These are phyloP conservation scores for Nestor notabilis DNA, from an alignment of 2,113 vertebrate species.

Conservation along the genomic window DNA sequence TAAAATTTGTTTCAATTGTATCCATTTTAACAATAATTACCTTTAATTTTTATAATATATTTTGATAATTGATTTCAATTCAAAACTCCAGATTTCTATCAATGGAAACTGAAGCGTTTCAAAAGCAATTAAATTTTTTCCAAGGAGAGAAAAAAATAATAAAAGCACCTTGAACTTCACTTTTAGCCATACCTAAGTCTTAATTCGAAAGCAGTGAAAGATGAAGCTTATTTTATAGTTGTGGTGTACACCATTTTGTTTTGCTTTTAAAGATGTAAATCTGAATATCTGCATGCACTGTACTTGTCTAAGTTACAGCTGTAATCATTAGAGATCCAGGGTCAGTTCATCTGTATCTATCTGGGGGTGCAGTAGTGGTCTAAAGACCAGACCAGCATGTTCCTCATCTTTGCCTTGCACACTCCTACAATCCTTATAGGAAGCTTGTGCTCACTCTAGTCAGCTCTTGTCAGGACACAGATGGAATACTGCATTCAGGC, in stretches of 20 bases:
- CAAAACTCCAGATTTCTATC: neutral
- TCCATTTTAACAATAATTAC: neutral
- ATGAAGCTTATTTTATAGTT: neutral
- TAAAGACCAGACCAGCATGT: neutral
- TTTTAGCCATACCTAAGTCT: neutral
- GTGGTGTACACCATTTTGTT: rapidly evolving
- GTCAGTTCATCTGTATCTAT: neutral
- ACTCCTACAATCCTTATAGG: neutral
- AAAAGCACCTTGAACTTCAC: neutral
- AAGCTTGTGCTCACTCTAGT: neutral
- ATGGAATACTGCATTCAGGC: neutral
- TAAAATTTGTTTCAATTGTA: neutral
- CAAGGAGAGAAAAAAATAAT: neutral
- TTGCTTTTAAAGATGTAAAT: neutral
- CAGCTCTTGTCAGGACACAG: neutral
- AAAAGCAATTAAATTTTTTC: neutral
- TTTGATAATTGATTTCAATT: neutral
- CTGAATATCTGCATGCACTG: neutral
- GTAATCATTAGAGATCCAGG: neutral
- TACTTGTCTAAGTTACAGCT: neutral
- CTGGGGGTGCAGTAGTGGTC: too few relatives aligned
- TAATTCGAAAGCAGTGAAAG: neutral
- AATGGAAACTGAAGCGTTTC: neutral
- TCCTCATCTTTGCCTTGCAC: neutral
- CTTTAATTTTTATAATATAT: neutral